phyloP scores from a whole-genome alignment of 2,113 vertebrate species.

The Dryoscopus gambensis region DNA sequence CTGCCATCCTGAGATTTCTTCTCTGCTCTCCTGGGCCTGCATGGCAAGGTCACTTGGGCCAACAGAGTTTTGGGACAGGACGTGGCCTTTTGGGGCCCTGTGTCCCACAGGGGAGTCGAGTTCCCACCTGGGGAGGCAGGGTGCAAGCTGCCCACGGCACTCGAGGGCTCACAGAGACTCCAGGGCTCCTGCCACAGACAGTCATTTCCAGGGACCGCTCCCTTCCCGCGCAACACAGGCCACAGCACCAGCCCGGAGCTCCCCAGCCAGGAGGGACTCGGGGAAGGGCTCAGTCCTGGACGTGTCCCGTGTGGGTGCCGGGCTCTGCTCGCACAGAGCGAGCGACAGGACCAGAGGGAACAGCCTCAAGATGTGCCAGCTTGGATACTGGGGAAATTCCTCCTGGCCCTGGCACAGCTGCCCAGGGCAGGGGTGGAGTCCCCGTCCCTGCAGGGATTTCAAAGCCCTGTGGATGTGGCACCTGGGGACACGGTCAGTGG shows the following conservation, averaged over 20 bases:
- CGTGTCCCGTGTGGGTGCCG: neutral
- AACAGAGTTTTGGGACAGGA: fast-evolving
- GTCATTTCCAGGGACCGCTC: neutral
- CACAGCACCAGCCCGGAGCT: neutral
- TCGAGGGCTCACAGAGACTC: neutral
- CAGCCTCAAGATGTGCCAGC: neutral
- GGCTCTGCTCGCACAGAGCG: neutral
- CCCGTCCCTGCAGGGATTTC: neutral
- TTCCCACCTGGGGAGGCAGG: neutral
- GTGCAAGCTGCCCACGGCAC: neutral
- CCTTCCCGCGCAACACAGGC: neutral
- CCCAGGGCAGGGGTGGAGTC: neutral
- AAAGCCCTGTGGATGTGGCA: fast-evolving
- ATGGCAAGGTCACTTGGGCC: neutral
- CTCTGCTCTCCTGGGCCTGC: neutral
- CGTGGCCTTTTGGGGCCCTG: fast-evolving
- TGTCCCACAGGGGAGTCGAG: fast-evolving
- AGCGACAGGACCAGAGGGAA: neutral
- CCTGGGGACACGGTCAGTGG: neutral
- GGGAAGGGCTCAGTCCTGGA: neutral
- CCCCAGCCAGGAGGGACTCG: neutral
- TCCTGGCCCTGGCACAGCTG: too few species aligned
- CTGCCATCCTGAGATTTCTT: neutral
- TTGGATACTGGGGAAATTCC: fast-evolving
- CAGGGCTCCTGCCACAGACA: neutral